Evolutionary conservation across 2,113 vertebrate genomes (phyloP).

Genomic region (Sinosuthora webbiana): DNA sequence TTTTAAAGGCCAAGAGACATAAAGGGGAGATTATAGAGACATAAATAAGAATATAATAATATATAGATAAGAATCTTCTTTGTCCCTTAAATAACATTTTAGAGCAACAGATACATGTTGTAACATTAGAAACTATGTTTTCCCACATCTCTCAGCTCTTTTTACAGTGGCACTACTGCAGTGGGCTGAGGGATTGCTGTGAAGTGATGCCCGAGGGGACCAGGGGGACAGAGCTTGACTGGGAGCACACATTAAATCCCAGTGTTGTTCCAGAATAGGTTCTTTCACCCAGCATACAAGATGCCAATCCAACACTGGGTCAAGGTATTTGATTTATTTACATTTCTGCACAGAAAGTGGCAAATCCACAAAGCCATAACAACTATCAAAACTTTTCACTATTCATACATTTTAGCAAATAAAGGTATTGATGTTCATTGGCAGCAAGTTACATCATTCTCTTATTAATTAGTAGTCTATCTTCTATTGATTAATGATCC

Average conservation of each 20-base stretch:
- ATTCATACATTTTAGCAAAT: background rate
- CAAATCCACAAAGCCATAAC: background rate
- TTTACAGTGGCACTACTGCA: background rate
- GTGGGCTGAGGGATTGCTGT: background rate
- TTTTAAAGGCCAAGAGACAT: background rate
- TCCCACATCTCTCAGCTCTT: background rate
- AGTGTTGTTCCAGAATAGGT: background rate
- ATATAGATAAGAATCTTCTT: background rate
- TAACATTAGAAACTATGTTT: background rate
- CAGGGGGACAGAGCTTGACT: no score
- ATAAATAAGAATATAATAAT: background rate
- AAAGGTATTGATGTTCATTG: background rate
- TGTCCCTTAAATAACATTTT: background rate
- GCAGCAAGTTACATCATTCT: background rate
- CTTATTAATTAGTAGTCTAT: background rate
- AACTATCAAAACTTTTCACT: background rate
- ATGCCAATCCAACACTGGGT: background rate
- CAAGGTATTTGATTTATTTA: background rate
- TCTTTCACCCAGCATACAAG: background rate
- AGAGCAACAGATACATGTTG: background rate
- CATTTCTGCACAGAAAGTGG: background rate
- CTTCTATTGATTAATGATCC: background rate
- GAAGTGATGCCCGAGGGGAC: background rate
- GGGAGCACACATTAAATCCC: background rate
- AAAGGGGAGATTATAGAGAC: background rate